A percentile compares a stretch with the other conserved stretches of the same genome.
Conservation (phyloP, 2,888 invertebrate species). For the Acleris emargana region DNA sequence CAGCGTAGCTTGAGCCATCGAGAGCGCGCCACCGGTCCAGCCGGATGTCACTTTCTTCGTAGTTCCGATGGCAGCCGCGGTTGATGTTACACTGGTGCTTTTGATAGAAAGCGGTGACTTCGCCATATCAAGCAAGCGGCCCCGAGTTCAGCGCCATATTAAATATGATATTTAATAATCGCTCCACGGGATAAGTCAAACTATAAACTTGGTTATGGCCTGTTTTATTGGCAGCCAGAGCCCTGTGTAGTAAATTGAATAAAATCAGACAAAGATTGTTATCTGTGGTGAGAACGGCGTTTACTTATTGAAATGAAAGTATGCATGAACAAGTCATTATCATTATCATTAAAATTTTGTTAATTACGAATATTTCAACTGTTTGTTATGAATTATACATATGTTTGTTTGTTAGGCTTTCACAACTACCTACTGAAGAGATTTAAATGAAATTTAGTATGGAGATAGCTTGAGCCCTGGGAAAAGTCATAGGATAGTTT, state of each 20-base stretch:
- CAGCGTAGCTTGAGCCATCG: conserved; percentile 50
- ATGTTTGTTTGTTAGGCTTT: too few species aligned
- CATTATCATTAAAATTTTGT: too few species aligned
- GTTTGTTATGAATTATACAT: too few species aligned
- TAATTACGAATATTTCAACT: too few species aligned
- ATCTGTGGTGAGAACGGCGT: conserved; percentile 17
- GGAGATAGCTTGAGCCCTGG: too few species aligned
- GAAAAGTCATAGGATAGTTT: too few species aligned
- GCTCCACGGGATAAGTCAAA: conserved; percentile 43
- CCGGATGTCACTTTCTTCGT: conserved; percentile 14
- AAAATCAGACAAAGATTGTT: conserved; percentile 11
- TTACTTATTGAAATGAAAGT: conserved; percentile 27
- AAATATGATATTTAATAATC: conserved; percentile 60
- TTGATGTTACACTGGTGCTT: conserved; percentile 50
- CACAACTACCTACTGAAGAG: too few species aligned
- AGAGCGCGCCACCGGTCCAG: conserved; percentile 42
- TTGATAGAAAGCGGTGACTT: conserved; percentile 66
- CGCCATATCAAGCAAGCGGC: conserved; percentile 67
- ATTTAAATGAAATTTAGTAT: too few species aligned
- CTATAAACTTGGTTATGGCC: conserved; percentile 32
- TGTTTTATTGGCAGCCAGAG: conserved; percentile 21
- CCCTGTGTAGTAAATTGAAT: conserved; percentile 22
- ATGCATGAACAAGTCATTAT: neutral
- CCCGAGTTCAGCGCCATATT: conserved; percentile 50
- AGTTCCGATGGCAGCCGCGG: conserved; percentile 45